Evolutionary conservation across 2,797 vertebrate species (phyloP), one percentile per base, ranked within the genome.

Genomic region (Tachyglossus aculeatus): DNA sequence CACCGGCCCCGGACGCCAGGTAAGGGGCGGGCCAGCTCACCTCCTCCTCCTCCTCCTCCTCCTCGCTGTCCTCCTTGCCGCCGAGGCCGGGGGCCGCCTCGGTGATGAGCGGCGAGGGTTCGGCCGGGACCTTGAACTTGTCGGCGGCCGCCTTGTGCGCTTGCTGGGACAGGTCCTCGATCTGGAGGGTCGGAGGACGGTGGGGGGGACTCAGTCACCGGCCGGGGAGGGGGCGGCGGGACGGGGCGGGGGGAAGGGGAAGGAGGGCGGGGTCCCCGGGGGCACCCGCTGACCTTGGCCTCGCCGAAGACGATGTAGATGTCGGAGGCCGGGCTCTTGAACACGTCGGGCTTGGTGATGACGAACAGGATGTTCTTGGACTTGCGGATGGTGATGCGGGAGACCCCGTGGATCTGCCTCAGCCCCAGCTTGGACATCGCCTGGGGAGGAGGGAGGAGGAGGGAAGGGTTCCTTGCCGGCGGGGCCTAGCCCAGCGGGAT

Each of bases 301-400:
- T 98, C 97, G 36, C 98, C 98, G 0, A 99, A 99, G 60, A 99
- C 97, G 10, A 99, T 98, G 55, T 99, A 99, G 90, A 98, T 98
- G 81, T 99, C 98, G 0, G 98, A 99, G 0, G 96, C 95, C 0
- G 98, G 98, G 82, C 98, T 99, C 93, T 99, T 99, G 91, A 98
- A 99, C 52, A 99, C 98, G 2, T 99, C 98, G 0, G 98, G 98
- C 78, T 96, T 96, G 78, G 95, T 96, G 71, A 99, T 99, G 80
- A 99, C 98, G 48, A 99, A 99, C 59, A 99, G 91, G 89, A 99
- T 99, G 84, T 98, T 99, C 90, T 98, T 99, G 78, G 98, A 99
- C 79, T 99, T 99, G 84, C 97, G 95, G 77, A 99, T 99, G 52
- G 98, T 98, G 90, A 99, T 98, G 80, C 98, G 94, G 36, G 96